Conservation (phyloP, 2,888 invertebrate species). For the Malthinus seriepunctatus region DNA sequence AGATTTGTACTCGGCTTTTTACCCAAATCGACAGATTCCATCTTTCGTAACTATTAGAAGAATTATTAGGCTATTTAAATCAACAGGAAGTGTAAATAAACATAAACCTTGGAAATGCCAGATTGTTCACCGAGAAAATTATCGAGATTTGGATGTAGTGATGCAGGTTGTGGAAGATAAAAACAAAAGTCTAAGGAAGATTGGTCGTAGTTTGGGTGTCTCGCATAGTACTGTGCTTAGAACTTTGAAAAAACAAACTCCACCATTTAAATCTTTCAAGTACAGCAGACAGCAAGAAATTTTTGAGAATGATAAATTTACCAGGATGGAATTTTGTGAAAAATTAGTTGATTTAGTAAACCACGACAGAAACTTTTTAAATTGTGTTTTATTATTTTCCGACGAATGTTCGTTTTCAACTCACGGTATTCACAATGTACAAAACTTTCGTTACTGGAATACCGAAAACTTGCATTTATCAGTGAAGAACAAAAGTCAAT, state of each 20-base stretch:
- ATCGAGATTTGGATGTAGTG: background rate
- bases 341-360: background rate
- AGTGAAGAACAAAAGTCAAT: background rate
- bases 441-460: background rate
- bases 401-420: background rate
- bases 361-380: background rate
- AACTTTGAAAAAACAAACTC: background rate
- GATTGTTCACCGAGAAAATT: background rate
- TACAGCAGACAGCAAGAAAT: background rate
- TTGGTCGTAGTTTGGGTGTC: background rate
- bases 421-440: background rate
- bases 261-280: background rate
- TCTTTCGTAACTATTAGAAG: background rate
- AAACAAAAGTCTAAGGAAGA: background rate
- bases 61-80: background rate
- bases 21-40: background rate
- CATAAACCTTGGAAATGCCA: background rate
- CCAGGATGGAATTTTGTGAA: background rate
- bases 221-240: background rate
- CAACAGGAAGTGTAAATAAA: background rate
- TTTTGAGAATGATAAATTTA: background rate
- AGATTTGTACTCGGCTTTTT: background rate
- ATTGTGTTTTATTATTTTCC: background rate
- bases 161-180: background rate
- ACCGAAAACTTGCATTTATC: background rate